Evolutionary conservation across 2,797 vertebrate genomes (phyloP), one percentile per base, ranked within the genome.

Genomic region (Neopelma chrysocephalum): DNA sequence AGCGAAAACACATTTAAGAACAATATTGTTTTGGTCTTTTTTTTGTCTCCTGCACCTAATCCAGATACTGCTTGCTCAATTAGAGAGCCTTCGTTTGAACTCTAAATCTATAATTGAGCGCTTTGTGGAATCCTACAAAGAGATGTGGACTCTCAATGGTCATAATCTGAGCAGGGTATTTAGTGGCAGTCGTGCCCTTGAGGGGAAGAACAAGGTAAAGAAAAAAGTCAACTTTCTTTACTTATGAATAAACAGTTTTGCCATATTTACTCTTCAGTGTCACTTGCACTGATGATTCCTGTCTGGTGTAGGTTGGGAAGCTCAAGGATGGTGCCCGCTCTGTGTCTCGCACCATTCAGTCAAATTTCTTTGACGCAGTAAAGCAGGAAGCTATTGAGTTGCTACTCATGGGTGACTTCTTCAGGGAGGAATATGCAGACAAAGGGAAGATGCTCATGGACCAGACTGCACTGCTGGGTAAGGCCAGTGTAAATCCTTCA

Each of bases 161-260:
- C 98, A 98, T 72, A 98, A 97, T 80, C 91, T 98, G 48, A 98
- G 98, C 96, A 98, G 98, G 96, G 98, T 98, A 45, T 98, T 98
- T 94, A 98, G 97, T 15, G 98, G 98, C 87, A 98, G 87, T 93
- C 97, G 98, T 87, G 98, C 98, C 61, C 87, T 98, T 53, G 98
- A 98, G 70, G 98, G 98, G 27, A 98, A 98, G 94, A 97, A 98
- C 78, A 98, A 98, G 98, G 98, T 98, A 97, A 94, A 91, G 26
- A 23, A 68, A 14, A 72, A n/a, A n/a, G 32, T 19, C 43, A 66
- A 34, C 64, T 18, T 12, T 34, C 23, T 34, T 47, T 47, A 66
- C 64, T 66, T 47, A 45, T 34, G 64, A 47, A 66, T 47, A 66
- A 66, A 47, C 32, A 66, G 17, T 47, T 47, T 25, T 66, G 64